Conservation (phyloP, 2,888 invertebrate species). For the Heteromyza rotundicornis region DNA sequence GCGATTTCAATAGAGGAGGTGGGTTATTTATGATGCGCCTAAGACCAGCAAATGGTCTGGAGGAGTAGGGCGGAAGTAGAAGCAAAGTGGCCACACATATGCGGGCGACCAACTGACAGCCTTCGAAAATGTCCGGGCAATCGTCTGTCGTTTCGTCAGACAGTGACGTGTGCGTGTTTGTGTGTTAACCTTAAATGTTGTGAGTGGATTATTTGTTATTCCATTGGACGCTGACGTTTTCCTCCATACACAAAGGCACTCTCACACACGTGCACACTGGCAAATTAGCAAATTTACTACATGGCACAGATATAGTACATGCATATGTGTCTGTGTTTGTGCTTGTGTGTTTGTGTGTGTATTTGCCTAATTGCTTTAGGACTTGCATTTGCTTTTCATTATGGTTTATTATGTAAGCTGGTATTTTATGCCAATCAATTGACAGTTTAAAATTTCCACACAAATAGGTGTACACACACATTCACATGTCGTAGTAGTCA, state of each 20-base stretch:
- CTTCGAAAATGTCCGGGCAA: too few species aligned
- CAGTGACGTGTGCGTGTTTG: background rate
- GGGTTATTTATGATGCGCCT: too few species aligned
- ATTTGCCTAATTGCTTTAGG: background rate
- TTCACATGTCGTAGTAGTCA: background rate
- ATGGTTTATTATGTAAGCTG: slow-evolving; percentile 16
- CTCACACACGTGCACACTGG: background rate
- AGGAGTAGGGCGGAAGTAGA: too few species aligned
- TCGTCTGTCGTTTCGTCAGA: too few species aligned
- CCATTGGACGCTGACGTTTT: too few species aligned
- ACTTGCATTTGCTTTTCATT: slow-evolving; percentile 2
- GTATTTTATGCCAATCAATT: slow-evolving; percentile 16
- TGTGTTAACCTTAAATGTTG: background rate
- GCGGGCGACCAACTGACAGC: too few species aligned
- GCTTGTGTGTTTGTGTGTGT: background rate
- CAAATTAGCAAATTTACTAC: slow-evolving; percentile 5
- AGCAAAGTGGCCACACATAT: too few species aligned
- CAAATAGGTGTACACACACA: slow-evolving; percentile 9
- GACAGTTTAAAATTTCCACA: slow-evolving; percentile 13
- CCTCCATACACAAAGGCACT: slow-evolving; percentile 10
- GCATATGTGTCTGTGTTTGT: background rate
- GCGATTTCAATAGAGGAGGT: too few species aligned
- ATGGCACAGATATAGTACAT: background rate
- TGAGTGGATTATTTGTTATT: background rate
- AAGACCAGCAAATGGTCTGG: too few species aligned